Conservation (phyloP, 2,113 vertebrate species). For the Dicerorhinus sumatrensis region DNA sequence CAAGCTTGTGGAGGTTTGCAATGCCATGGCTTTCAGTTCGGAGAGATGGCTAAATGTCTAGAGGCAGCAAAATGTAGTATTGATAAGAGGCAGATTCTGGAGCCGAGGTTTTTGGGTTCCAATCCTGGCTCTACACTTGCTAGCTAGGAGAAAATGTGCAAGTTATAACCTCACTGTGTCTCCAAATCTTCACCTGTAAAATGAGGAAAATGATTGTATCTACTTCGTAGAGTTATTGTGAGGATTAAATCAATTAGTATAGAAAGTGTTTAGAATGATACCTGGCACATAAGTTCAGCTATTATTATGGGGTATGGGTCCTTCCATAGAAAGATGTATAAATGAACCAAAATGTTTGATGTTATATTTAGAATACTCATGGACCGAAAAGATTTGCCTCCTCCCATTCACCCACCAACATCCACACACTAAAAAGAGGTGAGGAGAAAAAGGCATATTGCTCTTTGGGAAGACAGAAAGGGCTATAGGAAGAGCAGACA, state of each 20-base stretch:
- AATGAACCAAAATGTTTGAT: not conserved
- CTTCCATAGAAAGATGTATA: not conserved
- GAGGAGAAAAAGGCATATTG: not conserved
- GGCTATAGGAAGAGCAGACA: not conserved
- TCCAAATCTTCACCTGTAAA: not conserved
- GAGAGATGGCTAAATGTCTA: not conserved
- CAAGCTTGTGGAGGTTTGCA: not conserved
- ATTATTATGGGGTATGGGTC: not conserved
- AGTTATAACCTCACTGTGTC: not conserved
- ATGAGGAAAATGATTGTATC: not conserved
- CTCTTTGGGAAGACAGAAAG: not conserved
- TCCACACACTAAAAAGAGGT: not conserved
- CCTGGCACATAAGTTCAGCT: not conserved
- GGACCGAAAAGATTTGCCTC: not conserved
- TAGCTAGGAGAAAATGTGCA: not conserved
- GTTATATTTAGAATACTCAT: not conserved
- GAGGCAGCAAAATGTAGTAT: not conserved
- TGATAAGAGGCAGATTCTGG: not conserved
- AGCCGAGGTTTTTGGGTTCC: not conserved
- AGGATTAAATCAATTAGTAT: not conserved
- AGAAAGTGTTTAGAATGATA: not conserved
- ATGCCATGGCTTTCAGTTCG: not conserved
- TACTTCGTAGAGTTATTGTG: not conserved
- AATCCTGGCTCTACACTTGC: not conserved
- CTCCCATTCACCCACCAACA: not conserved